phyloP scores from a whole-genome alignment of 2,797 vertebrate species.

The Rousettus madagascariensis region DNA sequence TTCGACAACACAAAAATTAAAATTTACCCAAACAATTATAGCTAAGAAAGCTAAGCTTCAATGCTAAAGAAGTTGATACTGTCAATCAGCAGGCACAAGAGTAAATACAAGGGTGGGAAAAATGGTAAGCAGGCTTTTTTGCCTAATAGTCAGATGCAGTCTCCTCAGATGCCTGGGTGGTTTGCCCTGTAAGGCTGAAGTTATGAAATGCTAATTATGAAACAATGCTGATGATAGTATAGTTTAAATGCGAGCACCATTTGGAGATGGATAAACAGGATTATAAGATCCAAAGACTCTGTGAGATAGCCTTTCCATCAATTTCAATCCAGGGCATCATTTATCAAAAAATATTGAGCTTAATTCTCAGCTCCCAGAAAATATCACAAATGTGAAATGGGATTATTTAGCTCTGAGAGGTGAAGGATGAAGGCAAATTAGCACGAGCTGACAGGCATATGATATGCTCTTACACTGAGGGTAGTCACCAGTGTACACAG shows the following conservation, averaged over 20 bases:
- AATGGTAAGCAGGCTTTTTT: not conserved
- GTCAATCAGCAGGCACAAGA: not conserved
- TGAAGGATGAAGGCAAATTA: not conserved
- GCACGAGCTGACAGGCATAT: not conserved
- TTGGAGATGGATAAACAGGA: not conserved
- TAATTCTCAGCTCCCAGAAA: not conserved
- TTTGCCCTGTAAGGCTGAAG: not conserved
- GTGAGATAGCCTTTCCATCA: not conserved
- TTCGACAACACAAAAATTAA: not conserved
- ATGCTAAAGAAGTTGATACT: not conserved
- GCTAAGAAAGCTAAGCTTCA: not conserved
- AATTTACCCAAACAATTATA: not conserved
- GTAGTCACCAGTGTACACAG: not conserved
- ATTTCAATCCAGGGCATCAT: not conserved
- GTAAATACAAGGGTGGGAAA: not conserved
- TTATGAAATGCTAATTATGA: not conserved
- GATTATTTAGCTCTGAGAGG: not conserved
- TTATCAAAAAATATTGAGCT: not conserved
- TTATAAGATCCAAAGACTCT: not conserved
- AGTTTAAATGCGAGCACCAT: not conserved
- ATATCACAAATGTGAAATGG: not conserved
- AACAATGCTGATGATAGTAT: not conserved
- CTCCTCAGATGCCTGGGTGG: not conserved
- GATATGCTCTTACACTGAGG: not conserved
- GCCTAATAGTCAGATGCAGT: not conserved